These are phyloP conservation scores for Echinometra lucunter DNA, from an alignment of 53 echinoderm and acorn worm species.

Conservation along the genomic window DNA sequence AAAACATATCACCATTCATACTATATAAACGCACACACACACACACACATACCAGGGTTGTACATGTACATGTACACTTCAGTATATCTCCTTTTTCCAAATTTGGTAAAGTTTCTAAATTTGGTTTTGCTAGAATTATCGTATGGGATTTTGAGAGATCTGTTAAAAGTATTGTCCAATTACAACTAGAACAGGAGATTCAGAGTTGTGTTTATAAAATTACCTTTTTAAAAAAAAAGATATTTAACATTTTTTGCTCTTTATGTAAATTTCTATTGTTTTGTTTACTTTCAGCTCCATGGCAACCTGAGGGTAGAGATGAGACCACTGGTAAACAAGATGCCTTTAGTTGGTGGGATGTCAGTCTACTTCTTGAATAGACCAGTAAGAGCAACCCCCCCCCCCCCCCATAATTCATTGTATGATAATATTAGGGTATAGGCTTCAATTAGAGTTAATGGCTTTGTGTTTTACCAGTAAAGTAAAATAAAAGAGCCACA, in stretches of 20 bases:
- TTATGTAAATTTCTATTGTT: background rate
- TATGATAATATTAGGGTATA: too few species aligned
- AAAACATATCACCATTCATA: background rate
- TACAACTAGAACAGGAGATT: background rate
- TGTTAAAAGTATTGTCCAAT: background rate
- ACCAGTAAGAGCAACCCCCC: conserved; percentile 84
- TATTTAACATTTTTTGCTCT: background rate
- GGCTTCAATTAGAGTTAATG: too few species aligned
- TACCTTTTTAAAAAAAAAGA: too few species aligned
- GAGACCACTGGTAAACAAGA: conserved; percentile 88
- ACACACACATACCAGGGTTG: background rate
- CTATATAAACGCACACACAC: too few species aligned
- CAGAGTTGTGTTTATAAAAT: background rate
- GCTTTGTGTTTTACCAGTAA: too few species aligned
- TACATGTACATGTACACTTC: too few species aligned
- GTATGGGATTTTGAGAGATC: background rate
- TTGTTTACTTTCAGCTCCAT: conserved; percentile 83
- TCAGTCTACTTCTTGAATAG: conserved; percentile 95
- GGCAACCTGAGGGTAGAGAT: conserved; percentile 96
- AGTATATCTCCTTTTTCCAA: background rate
- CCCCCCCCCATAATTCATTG: too few species aligned
- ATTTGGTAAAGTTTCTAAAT: background rate
- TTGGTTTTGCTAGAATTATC: background rate
- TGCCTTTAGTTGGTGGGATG: conserved; percentile 94
- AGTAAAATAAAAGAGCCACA: too few species aligned